Conservation (phyloP, 2,797 vertebrate species). For the Mallotus villosus region DNA sequence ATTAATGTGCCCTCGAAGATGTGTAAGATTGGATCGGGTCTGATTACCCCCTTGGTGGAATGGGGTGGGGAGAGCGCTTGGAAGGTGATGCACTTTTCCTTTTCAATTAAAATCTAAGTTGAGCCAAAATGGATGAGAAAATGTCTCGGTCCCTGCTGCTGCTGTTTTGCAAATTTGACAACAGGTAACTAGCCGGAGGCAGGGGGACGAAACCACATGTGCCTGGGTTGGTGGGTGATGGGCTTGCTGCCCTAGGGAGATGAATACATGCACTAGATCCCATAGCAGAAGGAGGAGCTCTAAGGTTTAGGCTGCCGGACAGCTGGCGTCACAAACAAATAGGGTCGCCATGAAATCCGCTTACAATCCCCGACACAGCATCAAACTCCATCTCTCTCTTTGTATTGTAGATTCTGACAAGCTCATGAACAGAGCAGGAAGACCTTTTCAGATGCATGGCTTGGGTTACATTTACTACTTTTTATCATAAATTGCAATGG, state of each 20-base stretch:
- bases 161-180: constrained; percentile 61
- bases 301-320: constrained; percentile 46
- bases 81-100: constrained; percentile 72
- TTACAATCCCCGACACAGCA: background rate
- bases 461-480: too few species aligned
- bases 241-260: constrained; percentile 16
- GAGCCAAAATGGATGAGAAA: constrained; percentile 66
- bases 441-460: too few species aligned
- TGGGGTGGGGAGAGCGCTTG: constrained; percentile 42
- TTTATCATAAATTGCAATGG: too few species aligned
- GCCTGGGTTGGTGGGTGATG: background rate
- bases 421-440: too few species aligned
- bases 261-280: constrained; percentile 54
- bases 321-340: constrained; percentile 55
- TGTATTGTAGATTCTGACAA: too few species aligned
- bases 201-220: background rate
- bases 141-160: constrained; percentile 28
- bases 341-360: constrained; percentile 25
- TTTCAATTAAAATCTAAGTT: constrained; percentile 73
- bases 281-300: constrained; percentile 34
- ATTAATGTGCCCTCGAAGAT: constrained; percentile 61
- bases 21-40: constrained; percentile 57
- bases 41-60: constrained; percentile 40
- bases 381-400: too few species aligned
- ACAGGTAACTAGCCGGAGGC: constrained; percentile 47